Conservation (phyloP, 2,797 vertebrate species). For the Mormyrus proboscirostris region DNA sequence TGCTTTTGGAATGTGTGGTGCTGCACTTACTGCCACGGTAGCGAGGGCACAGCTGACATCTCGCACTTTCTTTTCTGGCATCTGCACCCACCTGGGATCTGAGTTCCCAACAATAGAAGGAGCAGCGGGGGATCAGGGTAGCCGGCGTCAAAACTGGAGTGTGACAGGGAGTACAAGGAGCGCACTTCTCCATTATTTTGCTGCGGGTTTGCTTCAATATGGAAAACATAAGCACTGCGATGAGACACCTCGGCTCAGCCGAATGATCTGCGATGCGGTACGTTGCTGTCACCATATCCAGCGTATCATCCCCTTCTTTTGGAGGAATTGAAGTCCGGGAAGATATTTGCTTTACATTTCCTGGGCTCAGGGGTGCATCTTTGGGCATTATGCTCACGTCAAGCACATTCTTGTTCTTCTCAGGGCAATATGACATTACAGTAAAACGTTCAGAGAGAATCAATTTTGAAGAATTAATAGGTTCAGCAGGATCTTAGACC, state of each 20-base stretch:
- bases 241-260: background rate
- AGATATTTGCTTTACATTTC: background rate
- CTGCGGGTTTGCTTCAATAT: background rate
- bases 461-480: background rate
- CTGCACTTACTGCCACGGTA: background rate
- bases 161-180: background rate
- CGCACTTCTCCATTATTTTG: background rate
- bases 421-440: background rate
- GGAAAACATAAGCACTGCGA: background rate
- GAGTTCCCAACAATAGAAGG: background rate
- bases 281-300: background rate
- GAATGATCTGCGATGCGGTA: background rate
- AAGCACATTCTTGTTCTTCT: background rate
- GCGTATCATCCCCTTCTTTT: background rate
- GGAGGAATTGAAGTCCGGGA: background rate
- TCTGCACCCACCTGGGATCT: background rate
- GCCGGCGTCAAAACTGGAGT: background rate
- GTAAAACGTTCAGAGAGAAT: background rate
- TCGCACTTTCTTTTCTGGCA: background rate
- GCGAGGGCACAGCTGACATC: background rate
- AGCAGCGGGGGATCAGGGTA: background rate
- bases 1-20: background rate
- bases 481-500: background rate
- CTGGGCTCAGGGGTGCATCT: background rate
- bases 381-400: background rate